Percentiles rank a stretch among this genome's conserved stretches.
phyloP scores from a whole-genome alignment of 2,797 vertebrate species.

The Tauraco hartlaubi region DNA sequence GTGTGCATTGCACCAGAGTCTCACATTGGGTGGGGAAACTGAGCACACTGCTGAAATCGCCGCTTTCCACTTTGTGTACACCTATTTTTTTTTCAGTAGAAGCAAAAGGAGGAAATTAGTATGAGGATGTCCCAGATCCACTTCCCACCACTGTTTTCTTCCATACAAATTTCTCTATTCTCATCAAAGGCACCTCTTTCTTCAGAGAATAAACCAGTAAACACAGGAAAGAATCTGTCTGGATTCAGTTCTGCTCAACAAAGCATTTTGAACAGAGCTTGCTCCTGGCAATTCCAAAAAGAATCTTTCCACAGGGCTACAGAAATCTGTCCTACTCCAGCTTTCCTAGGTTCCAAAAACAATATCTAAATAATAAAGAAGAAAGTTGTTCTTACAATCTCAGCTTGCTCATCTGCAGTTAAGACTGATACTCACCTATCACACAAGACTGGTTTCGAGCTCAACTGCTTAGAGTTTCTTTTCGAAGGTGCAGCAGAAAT shows the following conservation, averaged over 20 bases:
- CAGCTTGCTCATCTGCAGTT: neutral
- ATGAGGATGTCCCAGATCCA: neutral
- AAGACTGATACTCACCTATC: neutral
- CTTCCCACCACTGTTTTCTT: neutral
- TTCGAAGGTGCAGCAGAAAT: neutral
- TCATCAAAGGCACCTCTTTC: neutral
- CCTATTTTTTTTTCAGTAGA: neutral
- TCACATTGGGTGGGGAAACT: neutral
- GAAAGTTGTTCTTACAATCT: neutral
- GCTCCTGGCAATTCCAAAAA: neutral
- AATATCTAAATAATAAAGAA: neutral
- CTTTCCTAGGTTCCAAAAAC: neutral
- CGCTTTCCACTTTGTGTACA: neutral
- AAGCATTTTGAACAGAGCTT: neutral
- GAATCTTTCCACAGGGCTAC: neutral
- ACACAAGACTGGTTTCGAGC: neutral
- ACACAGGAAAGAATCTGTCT: neutral
- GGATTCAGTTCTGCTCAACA: neutral
- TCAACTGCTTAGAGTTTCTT: neutral
- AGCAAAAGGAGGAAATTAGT: neutral
- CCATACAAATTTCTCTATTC: neutral
- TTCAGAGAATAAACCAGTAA: neutral
- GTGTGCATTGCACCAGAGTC: rapidly evolving
- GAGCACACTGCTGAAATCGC: rapidly evolving
- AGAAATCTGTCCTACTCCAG: neutral